Conservation (phyloP, 2,888 invertebrate species). For the Chrysomela aeneicollis region DNA sequence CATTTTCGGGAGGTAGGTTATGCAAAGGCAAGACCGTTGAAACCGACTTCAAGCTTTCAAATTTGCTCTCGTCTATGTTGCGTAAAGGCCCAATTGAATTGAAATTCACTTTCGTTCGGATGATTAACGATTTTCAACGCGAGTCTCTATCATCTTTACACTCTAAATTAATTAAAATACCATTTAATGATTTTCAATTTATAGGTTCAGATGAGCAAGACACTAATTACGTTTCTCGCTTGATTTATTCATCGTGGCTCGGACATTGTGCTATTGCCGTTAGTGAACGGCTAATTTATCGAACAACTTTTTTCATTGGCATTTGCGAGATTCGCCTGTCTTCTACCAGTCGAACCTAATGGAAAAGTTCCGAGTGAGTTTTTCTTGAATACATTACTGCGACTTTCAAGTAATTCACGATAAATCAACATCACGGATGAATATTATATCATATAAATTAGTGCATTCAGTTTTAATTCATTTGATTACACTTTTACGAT, state of each 20-base stretch:
- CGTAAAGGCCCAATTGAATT: background rate
- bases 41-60: background rate
- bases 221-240: background rate
- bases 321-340: background rate
- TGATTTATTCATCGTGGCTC: background rate
- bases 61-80: background rate
- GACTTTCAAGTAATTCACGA: background rate
- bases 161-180: conserved; percentile 4
- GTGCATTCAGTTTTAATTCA: no score
- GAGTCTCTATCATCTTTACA: conserved; percentile 3
- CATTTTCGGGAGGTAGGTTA: background rate
- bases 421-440: background rate
- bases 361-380: background rate
- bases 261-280: background rate
- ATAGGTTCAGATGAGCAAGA: conserved; percentile 3
- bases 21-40: background rate
- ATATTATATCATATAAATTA: no score
- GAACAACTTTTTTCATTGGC: conserved; percentile 5
- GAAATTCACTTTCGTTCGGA: background rate
- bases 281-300: conserved; percentile 1
- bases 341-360: background rate
- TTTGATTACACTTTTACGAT: no score
- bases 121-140: conserved; percentile 2
- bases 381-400: background rate
- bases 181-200: conserved; percentile 1